phyloP scores from a whole-genome alignment of 2,888 invertebrate genomes.

The Tolmerus cingulatus region DNA sequence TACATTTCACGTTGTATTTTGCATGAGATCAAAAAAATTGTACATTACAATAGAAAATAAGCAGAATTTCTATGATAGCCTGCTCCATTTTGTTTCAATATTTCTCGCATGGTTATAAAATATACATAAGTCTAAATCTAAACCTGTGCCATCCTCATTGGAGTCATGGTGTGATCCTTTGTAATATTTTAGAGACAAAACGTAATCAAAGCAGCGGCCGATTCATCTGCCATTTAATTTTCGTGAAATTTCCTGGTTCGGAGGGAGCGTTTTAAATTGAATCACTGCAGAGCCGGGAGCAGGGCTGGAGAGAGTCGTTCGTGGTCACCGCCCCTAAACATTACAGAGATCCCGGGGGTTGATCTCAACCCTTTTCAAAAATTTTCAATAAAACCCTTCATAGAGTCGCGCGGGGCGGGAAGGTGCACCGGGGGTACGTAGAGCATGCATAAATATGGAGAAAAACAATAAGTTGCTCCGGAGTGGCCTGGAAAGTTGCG shows the following conservation, averaged over 20 bases:
- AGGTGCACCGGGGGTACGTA: not conserved
- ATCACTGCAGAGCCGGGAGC: not conserved
- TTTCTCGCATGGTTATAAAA: not conserved
- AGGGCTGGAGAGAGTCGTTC: not conserved
- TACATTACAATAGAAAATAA: too few species aligned
- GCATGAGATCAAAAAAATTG: too few species aligned
- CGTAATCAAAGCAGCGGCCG: not conserved
- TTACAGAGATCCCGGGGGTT: not conserved
- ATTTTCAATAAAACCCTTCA: conserved; percentile 38
- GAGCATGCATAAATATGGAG: conserved; percentile 37
- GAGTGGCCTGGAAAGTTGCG: conserved; percentile 15
- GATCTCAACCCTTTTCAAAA: conserved; percentile 35
- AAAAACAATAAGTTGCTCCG: conserved; percentile 40
- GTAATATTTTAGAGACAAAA: not conserved
- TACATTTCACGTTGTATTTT: too few species aligned
- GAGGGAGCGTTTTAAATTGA: conserved; percentile 24
- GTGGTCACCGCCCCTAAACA: conserved; percentile 37
- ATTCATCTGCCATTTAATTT: conserved; percentile 9
- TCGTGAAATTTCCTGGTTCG: not conserved
- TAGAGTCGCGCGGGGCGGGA: not conserved
- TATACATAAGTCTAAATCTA: not conserved
- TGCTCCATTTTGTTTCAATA: not conserved
- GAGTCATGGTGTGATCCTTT: not conserved
- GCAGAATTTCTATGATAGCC: too few species aligned
- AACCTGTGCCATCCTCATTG: not conserved